Conservation (phyloP, 1,140 invertebrate species). For the Aphidius ervi region DNA sequence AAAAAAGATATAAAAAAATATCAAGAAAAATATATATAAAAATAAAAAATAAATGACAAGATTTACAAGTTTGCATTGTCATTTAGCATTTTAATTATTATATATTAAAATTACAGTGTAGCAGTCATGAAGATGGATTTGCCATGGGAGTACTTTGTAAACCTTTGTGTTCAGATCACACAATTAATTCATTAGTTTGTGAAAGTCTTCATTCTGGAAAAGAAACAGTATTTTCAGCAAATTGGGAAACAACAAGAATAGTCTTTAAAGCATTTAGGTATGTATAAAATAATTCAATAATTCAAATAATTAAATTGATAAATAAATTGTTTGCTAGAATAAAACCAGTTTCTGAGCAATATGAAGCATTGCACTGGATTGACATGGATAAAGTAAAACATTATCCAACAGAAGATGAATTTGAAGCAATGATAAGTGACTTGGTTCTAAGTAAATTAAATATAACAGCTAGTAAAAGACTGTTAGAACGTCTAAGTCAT, state of each 20-base stretch:
- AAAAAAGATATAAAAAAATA: constrained; percentile 20
- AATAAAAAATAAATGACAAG: constrained; percentile 27
- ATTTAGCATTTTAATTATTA: constrained; percentile 9
- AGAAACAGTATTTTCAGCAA: constrained; percentile 57
- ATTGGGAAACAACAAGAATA: constrained; percentile 52
- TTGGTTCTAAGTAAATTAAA: constrained; percentile 55
- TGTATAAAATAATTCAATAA: neutral
- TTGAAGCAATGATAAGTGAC: constrained; percentile 52
- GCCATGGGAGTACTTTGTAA: constrained; percentile 58
- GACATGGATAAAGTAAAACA: constrained; percentile 47
- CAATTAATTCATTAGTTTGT: constrained; percentile 55
- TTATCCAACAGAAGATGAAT: constrained; percentile 56
- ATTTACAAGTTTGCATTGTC: constrained; percentile 44
- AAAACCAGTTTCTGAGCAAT: constrained; percentile 29
- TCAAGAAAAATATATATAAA: constrained; percentile 15
- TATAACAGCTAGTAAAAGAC: constrained; percentile 49
- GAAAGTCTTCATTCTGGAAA: constrained; percentile 57
- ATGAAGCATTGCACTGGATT: constrained; percentile 49
- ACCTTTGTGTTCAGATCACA: constrained; percentile 53
- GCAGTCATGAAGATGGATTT: constrained; percentile 48
- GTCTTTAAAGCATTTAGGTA: constrained; percentile 57
- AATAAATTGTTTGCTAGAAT: constrained; percentile 21
- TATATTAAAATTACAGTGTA: constrained; percentile 50
- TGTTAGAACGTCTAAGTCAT: constrained; percentile 48
- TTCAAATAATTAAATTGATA: neutral